Conservation (phyloP, 2,888 invertebrate genomes). For the Cancer borealis region DNA sequence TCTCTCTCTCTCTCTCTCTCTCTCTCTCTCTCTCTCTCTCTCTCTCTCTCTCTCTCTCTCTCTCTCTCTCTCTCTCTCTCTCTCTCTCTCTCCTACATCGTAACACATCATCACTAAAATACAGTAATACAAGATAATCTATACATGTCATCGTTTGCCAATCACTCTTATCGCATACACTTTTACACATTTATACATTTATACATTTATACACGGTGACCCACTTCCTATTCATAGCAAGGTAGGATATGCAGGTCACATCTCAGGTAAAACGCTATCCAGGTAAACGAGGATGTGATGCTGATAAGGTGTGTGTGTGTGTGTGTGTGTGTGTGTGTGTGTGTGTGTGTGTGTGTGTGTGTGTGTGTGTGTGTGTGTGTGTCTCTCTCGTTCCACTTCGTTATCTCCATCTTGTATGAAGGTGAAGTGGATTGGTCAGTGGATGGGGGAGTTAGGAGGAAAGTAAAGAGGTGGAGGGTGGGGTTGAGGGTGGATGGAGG, state of each 20-base stretch:
- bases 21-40: not conserved
- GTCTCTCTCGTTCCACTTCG: too few species aligned
- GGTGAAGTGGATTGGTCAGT: too few species aligned
- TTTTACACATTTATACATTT: too few species aligned
- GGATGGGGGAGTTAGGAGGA: too few species aligned
- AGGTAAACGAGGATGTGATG: too few species aligned
- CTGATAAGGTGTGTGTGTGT: not conserved
- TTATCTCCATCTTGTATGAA: too few species aligned
- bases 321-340: too few species aligned
- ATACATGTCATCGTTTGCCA: not conserved
- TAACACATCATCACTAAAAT: not conserved
- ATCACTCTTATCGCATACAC: not conserved
- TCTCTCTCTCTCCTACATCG: not conserved
- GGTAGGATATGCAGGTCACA: not conserved
- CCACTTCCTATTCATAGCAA: not conserved
- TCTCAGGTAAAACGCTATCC: not conserved
- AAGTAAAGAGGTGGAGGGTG: too few species aligned
- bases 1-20: not conserved
- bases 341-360: too few species aligned
- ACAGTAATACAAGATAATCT: not conserved
- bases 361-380: too few species aligned
- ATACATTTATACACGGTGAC: not conserved
- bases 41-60: conserved; percentile 30
- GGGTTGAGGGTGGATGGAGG: conserved; percentile 14
- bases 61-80: not conserved